Conservation (phyloP, 2,797 vertebrate species). For the Dryobates pubescens region DNA sequence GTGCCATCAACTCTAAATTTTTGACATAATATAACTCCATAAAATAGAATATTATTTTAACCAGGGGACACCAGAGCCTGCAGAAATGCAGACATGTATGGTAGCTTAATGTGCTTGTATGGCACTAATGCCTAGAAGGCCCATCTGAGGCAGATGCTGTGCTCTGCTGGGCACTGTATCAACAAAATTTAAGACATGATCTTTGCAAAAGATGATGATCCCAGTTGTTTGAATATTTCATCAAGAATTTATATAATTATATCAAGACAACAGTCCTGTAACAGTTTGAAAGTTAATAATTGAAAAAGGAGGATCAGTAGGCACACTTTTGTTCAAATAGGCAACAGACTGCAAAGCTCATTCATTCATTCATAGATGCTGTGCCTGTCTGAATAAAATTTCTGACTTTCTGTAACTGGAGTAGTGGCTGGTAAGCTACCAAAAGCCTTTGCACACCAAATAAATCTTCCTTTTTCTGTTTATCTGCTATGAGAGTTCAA, state of each 20-base stretch:
- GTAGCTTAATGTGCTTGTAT: not conserved
- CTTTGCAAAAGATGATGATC: not conserved
- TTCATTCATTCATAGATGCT: not conserved
- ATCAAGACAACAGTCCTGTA: not conserved
- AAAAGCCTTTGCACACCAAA: not conserved
- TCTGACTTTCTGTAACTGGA: not conserved
- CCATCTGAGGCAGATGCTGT: not conserved
- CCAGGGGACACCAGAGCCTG: not conserved
- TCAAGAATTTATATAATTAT: not conserved
- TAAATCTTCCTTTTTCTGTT: not conserved
- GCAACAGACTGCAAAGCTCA: not conserved
- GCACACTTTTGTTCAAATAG: not conserved
- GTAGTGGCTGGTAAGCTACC: not conserved
- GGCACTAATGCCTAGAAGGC: not conserved
- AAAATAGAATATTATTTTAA: not conserved
- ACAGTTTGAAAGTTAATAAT: not conserved
- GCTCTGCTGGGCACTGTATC: not conserved
- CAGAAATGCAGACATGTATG: not conserved
- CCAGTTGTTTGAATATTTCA: not conserved
- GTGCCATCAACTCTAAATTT: not conserved
- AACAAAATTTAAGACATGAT: not conserved
- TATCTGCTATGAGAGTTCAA: not conserved
- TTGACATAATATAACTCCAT: not conserved
- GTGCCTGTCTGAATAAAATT: not conserved
- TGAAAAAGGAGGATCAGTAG: not conserved